Conservation (phyloP, 2,888 invertebrate genomes). For the Thyatira batis region DNA sequence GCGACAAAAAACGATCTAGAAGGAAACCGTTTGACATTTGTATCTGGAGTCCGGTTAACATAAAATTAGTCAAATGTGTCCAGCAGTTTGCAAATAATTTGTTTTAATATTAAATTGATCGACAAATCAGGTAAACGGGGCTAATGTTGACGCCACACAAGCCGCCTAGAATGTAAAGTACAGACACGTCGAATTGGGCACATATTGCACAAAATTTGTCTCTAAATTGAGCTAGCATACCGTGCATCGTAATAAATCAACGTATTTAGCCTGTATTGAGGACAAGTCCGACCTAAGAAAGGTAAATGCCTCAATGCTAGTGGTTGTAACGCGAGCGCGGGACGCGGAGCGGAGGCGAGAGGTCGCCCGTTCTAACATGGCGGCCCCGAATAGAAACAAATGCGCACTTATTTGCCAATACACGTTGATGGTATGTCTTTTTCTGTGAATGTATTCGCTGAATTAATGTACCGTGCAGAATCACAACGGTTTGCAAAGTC, state of each 20-base stretch:
- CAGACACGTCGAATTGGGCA: slow-evolving; percentile 41
- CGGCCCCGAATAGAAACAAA: slow-evolving; percentile 67
- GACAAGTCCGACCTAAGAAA: slow-evolving; percentile 79
- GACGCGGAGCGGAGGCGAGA: slow-evolving; percentile 58
- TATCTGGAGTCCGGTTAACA: slow-evolving; percentile 2
- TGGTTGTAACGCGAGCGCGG: slow-evolving; percentile 46
- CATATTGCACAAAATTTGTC: slow-evolving; percentile 72
- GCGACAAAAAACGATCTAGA: background rate
- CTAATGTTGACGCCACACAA: slow-evolving; percentile 39
- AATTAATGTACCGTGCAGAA: slow-evolving; percentile 27
- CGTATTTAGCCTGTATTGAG: slow-evolving; percentile 73
- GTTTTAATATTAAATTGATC: slow-evolving; percentile 24
- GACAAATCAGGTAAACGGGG: slow-evolving; percentile 42
- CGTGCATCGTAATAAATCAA: slow-evolving; percentile 75
- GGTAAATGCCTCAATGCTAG: slow-evolving; percentile 78
- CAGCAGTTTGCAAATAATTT: slow-evolving; percentile 18
- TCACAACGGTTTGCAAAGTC: background rate
- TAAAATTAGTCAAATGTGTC: slow-evolving; percentile 15
- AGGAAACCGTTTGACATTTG: background rate
- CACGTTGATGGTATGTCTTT: slow-evolving; percentile 34
- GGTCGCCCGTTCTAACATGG: slow-evolving; percentile 73
- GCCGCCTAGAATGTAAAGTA: slow-evolving; percentile 38
- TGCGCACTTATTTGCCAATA: slow-evolving; percentile 73
- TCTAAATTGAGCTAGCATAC: slow-evolving; percentile 66
- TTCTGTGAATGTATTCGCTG: slow-evolving; percentile 26